Evolutionary conservation across 2,797 vertebrate genomes (phyloP).

Genomic region (Pantherophis vulpinus): DNA sequence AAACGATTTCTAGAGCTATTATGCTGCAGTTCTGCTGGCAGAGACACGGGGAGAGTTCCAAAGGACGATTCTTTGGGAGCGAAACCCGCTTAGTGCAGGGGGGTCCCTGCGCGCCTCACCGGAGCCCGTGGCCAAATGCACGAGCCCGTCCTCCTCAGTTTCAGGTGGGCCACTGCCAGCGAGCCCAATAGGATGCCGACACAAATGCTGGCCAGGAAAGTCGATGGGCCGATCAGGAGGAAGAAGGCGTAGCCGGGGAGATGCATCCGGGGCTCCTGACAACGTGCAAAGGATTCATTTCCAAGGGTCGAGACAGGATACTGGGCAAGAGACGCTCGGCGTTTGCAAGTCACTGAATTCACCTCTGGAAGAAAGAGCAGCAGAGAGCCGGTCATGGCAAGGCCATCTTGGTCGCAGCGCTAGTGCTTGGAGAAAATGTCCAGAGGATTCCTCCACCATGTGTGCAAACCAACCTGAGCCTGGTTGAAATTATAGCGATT

Average conservation of each 20-base stretch:
- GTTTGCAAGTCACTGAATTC: constrained; percentile 58
- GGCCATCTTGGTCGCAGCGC: fast-evolving
- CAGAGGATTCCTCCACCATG: neutral
- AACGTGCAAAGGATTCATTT: constrained; percentile 68
- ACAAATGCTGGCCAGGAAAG: constrained; percentile 70
- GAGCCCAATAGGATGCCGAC: constrained; percentile 65
- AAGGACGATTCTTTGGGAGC: neutral
- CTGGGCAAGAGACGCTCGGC: constrained; percentile 52
- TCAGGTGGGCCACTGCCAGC: constrained; percentile 36
- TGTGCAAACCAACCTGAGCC: neutral
- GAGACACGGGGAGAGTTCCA: neutral
- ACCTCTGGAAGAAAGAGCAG: constrained; percentile 62
- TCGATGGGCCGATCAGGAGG: constrained; percentile 62
- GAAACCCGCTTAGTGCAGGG: neutral
- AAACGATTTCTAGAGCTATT: neutral
- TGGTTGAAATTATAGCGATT: neutral
- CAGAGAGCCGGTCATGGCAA: fast-evolving
- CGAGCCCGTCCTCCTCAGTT: neutral
- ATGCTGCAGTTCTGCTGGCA: neutral
- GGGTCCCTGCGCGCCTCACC: neutral
- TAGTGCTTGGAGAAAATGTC: no score
- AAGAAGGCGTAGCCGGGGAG: constrained; percentile 53
- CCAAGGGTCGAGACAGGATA: constrained; percentile 62
- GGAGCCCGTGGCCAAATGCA: neutral
- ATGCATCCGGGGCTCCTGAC: constrained; percentile 38